A percentile compares a stretch with the other conserved stretches of the same genome.
Evolutionary conservation across 2,888 invertebrate genomes (phyloP).

Genomic region (Eretmocerus hayati): DNA sequence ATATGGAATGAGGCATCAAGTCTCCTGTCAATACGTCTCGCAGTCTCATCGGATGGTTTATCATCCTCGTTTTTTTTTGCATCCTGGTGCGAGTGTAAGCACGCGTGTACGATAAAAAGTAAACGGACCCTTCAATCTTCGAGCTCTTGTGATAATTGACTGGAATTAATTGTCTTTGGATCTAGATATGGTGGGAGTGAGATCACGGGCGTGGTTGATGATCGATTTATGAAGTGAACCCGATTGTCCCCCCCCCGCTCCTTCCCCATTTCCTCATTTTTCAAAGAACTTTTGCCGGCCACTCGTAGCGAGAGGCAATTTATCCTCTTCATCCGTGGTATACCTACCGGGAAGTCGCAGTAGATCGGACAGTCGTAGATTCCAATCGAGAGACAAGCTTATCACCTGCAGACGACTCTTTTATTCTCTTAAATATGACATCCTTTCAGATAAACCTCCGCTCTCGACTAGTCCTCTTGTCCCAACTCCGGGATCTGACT

Average conservation of each 20-base stretch:
- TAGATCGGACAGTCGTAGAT: constrained; percentile 36
- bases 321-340: too few relatives aligned
- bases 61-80: neutral
- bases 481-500: neutral
- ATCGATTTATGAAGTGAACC: constrained; percentile 12
- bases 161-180: constrained; percentile 13
- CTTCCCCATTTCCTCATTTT: constrained; percentile 12
- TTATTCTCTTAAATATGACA: constrained; percentile 18
- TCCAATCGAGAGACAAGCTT: constrained; percentile 31
- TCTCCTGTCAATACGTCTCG: constrained; percentile 7
- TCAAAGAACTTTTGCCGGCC: constrained; percentile 12
- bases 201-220: constrained; percentile 4
- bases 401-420: constrained; percentile 18
- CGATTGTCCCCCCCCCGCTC: neutral
- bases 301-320: constrained; percentile 27
- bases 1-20: neutral
- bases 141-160: constrained; percentile 13
- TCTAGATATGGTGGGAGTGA: neutral
- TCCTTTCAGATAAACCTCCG: constrained; percentile 1
- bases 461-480: neutral
- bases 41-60: neutral
- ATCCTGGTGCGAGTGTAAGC: too few relatives aligned
- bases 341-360: too few relatives aligned
- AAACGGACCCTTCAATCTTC: neutral
- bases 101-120: neutral